Conservation (phyloP, 2,797 vertebrate genomes). For the Stomatorhinus walkeri region DNA sequence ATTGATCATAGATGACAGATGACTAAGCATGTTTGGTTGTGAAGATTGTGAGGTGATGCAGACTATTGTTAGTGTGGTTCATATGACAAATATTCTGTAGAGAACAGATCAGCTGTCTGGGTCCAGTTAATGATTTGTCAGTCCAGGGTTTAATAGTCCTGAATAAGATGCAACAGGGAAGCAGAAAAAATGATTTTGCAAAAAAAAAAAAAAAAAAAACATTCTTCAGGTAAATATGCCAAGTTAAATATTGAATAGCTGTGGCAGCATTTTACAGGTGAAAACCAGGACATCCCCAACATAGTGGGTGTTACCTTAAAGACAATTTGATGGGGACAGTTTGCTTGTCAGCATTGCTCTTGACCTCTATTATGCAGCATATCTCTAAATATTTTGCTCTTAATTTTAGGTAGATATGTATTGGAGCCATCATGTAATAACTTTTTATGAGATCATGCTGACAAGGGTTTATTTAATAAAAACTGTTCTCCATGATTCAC, state of each 20-base stretch:
- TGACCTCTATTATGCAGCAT: not conserved
- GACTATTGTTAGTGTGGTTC: not conserved
- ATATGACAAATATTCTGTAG: not conserved
- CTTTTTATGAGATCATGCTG: not conserved
- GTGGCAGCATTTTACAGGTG: not conserved
- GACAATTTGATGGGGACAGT: not conserved
- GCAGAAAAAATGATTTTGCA: not conserved
- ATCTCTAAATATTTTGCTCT: not conserved
- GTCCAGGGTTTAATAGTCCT: not conserved
- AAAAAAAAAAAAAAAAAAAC: not conserved
- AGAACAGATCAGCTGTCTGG: not conserved
- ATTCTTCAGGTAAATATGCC: not conserved
- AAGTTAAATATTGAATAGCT: not conserved
- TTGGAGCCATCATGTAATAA: not conserved
- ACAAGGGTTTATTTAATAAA: not conserved
- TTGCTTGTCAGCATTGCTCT: not conserved
- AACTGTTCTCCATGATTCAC: not conserved
- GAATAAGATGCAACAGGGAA: not conserved
- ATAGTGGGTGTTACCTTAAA: not conserved
- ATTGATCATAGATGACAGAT: not conserved
- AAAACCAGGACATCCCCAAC: not conserved
- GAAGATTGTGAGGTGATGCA: not conserved
- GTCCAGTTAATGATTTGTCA: not conserved
- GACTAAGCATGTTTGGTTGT: not conserved
- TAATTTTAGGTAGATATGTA: not conserved